These are phyloP conservation scores for Chorisops tibialis DNA, from an alignment of 2,888 invertebrate genomes.

Conservation along the genomic window DNA sequence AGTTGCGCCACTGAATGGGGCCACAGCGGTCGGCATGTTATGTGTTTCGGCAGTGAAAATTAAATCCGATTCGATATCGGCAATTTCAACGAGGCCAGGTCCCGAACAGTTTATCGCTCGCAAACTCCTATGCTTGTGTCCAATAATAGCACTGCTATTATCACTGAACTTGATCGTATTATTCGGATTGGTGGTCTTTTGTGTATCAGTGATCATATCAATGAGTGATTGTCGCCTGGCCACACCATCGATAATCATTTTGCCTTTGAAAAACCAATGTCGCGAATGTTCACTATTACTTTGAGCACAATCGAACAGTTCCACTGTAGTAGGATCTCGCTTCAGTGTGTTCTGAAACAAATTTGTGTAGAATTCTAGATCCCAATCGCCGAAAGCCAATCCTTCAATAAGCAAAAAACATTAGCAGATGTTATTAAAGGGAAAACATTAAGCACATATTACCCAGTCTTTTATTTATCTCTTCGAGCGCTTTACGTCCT, in stretches of 20 bases:
- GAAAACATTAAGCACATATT: background rate
- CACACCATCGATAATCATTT: conserved; percentile 77
- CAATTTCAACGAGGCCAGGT: conserved; percentile 63
- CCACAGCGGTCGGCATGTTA: conserved; percentile 96
- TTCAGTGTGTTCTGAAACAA: conserved; percentile 78
- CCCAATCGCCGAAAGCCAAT: conserved; percentile 89
- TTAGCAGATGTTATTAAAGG: background rate
- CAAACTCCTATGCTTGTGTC: conserved; percentile 69
- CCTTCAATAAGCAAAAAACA: conserved; percentile 54
- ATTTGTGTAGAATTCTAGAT: conserved; percentile 84
- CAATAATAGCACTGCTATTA: conserved; percentile 92
- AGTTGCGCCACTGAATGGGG: conserved; percentile 96
- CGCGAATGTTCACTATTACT: conserved; percentile 97
- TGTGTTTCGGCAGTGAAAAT: conserved; percentile 99
- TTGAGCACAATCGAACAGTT: conserved; percentile 96
- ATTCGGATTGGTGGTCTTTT: conserved; percentile 78
- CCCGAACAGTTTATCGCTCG: conserved; percentile 59
- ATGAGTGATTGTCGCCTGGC: conserved; percentile 77
- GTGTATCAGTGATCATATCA: conserved; percentile 89
- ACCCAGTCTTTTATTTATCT: conserved; percentile 75
- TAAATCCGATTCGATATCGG: conserved; percentile 70
- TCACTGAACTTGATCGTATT: conserved; percentile 97
- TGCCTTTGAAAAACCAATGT: conserved; percentile 98
- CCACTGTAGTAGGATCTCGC: conserved; percentile 94
- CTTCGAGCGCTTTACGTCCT: conserved; percentile 75